A percentile compares a stretch with the other conserved stretches of the same genome.
Conservation (phyloP, 1,140 invertebrate species). For the Atta texana region DNA sequence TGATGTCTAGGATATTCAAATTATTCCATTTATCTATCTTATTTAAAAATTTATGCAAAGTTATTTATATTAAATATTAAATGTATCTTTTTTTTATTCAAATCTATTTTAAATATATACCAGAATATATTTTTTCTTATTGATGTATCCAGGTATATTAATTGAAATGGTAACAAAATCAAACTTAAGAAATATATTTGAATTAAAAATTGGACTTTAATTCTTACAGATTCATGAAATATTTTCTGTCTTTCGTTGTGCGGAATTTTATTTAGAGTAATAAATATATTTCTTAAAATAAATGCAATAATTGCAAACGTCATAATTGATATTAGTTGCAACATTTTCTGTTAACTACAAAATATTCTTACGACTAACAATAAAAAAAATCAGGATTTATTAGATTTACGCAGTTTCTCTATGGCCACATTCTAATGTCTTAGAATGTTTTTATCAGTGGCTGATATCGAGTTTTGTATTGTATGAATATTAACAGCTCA, state of each 20-base stretch:
- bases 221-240: neutral
- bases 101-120: neutral
- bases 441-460: constrained; percentile 18
- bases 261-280: neutral
- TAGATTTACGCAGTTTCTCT: constrained; percentile 8
- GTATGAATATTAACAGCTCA: constrained; percentile 38
- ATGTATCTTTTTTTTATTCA: constrained; percentile 6
- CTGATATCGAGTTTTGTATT: neutral
- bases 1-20: neutral
- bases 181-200: neutral
- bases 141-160: neutral
- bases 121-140: neutral
- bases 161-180: neutral
- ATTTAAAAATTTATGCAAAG: neutral
- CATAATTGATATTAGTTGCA: constrained; percentile 14
- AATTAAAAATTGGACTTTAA: neutral
- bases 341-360: constrained; percentile 12
- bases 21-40: neutral
- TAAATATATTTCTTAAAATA: constrained; percentile 1
- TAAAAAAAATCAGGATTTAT: constrained; percentile 14
- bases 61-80: constrained; percentile 1
- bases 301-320: no score
- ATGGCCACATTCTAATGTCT: constrained; percentile 16
- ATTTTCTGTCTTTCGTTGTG: neutral
- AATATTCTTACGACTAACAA: neutral